phyloP scores from a whole-genome alignment of 2,888 invertebrate species.

The Saturnia pavonia region DNA sequence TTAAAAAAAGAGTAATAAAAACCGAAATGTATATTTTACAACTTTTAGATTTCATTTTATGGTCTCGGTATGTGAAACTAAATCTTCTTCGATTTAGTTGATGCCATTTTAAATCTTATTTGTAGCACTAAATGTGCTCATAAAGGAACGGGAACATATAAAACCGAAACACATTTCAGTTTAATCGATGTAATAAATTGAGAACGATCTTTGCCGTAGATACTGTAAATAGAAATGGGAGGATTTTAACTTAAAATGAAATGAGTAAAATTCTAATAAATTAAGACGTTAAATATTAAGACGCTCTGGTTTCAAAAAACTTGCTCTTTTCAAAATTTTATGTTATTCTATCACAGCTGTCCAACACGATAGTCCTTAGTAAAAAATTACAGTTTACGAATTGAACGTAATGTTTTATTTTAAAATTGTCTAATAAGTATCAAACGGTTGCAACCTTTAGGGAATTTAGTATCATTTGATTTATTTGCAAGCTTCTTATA shows the following conservation, averaged over 20 bases:
- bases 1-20: conserved; percentile 24
- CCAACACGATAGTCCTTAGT: too few relatives aligned
- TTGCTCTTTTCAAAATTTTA: too few relatives aligned
- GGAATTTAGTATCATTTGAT: neutral
- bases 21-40: conserved; percentile 20
- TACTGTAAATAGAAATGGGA: neutral
- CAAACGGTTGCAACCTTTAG: neutral
- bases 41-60: conserved; percentile 29
- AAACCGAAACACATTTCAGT: conserved; percentile 20
- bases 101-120: conserved; percentile 21
- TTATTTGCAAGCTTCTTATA: neutral
- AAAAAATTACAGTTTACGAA: neutral
- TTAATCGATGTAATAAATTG: conserved; percentile 20
- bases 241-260: neutral
- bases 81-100: conserved; percentile 15
- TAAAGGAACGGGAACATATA: conserved; percentile 15
- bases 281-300: neutral
- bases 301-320: neutral
- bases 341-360: too few relatives aligned
- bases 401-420: too few relatives aligned
- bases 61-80: conserved; percentile 22
- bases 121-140: conserved; percentile 10
- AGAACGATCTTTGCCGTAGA: conserved; percentile 12
- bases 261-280: neutral
- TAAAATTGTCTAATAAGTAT: neutral